Evolutionary conservation across 2,888 invertebrate species (phyloP).

Genomic region (Quadroppia sp.): DNA sequence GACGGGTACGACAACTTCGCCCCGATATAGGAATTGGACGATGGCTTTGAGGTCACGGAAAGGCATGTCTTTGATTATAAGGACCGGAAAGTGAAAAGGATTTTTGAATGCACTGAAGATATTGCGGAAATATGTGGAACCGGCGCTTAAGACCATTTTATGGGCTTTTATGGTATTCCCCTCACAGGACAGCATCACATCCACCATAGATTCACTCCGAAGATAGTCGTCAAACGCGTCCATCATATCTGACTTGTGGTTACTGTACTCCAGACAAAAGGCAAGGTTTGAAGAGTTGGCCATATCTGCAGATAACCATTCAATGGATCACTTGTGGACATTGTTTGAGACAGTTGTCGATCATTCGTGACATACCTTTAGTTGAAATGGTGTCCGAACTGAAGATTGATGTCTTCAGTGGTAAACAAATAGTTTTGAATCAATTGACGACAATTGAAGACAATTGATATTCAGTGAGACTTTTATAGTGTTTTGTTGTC

Average conservation of each 20-base stretch:
- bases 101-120: constrained; percentile 35
- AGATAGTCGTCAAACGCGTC: constrained; percentile 35
- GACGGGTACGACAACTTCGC: constrained; percentile 35
- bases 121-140: constrained; percentile 35
- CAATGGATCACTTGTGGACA: too few species aligned
- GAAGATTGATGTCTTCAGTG: too few species aligned
- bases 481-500: too few species aligned
- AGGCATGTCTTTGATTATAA: constrained; percentile 41
- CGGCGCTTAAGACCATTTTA: constrained; percentile 40
- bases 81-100: constrained; percentile 39
- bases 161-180: constrained; percentile 39
- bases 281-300: constrained; percentile 15
- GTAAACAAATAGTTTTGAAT: too few species aligned
- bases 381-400: too few species aligned
- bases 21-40: constrained; percentile 38
- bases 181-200: constrained; percentile 35
- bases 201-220: constrained; percentile 31
- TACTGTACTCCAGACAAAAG: constrained; percentile 36
- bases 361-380: too few species aligned
- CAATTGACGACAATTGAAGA: too few species aligned
- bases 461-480: too few species aligned
- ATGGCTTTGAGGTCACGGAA: constrained; percentile 37
- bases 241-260: constrained; percentile 35
- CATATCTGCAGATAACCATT: not conserved
- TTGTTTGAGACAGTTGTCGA: too few species aligned